phyloP scores from a whole-genome alignment of 30 jellyfish, hydroid and myxozoan genomes.

The Clytia hemisphaerica region DNA sequence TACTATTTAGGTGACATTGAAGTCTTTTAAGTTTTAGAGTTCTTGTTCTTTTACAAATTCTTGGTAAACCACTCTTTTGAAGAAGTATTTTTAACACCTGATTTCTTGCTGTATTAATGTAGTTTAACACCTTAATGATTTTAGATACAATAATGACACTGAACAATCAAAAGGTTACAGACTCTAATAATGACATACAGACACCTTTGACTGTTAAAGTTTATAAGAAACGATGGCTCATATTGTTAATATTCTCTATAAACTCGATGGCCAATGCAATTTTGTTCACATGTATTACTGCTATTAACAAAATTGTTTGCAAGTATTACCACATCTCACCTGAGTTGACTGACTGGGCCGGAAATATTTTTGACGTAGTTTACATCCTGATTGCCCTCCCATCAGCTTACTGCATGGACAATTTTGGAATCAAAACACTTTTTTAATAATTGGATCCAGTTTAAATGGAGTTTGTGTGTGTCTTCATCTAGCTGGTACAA shows the following conservation, averaged over 20 bases:
- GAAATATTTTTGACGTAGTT: constrained; percentile 45
- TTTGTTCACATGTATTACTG: constrained; percentile 44
- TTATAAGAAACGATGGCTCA: constrained; percentile 41
- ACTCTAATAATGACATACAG: too few relatives aligned
- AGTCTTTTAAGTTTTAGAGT: too few relatives aligned
- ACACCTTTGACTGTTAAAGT: too few relatives aligned
- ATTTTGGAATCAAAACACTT: constrained; percentile 35
- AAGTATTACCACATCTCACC: constrained; percentile 36
- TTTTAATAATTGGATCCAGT: constrained; percentile 47
- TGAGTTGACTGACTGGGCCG: constrained; percentile 45
- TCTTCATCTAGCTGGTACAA: constrained; percentile 48
- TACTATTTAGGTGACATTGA: too few relatives aligned
- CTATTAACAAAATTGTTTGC: constrained; percentile 38
- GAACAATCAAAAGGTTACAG: too few relatives aligned
- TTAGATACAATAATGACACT: too few relatives aligned
- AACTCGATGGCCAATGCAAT: constrained; percentile 58
- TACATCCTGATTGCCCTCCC: constrained; percentile 60
- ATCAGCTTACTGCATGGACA: constrained; percentile 44
- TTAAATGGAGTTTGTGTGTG: constrained; percentile 43
- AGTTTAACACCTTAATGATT: too few relatives aligned
- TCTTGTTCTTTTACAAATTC: too few relatives aligned
- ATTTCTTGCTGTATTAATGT: too few relatives aligned
- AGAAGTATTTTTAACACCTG: too few relatives aligned
- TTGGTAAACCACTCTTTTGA: too few relatives aligned
- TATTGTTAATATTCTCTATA: constrained; percentile 33